These are phyloP conservation scores for Channa striata DNA, from an alignment of 2,797 vertebrate genomes.

Conservation along the genomic window DNA sequence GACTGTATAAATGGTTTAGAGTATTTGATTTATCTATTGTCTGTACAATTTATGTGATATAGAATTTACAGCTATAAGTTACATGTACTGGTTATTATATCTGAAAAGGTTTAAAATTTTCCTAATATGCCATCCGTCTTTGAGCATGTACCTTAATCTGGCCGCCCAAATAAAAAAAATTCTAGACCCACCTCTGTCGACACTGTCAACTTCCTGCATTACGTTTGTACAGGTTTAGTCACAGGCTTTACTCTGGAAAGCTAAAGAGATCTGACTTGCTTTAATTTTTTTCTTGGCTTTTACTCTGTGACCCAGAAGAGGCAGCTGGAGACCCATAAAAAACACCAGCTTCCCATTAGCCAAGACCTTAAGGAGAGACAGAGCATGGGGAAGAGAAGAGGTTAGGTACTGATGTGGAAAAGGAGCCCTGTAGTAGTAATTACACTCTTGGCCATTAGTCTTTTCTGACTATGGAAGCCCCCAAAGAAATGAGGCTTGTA, in stretches of 20 bases:
- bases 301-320: not conserved
- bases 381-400: constrained; percentile 28
- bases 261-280: constrained; percentile 1
- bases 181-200: too few species aligned
- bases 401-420: constrained; percentile 56
- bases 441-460: constrained; percentile 64
- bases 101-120: not conserved
- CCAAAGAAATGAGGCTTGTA: constrained; percentile 57
- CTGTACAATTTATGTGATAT: not conserved
- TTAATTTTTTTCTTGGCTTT: too few species aligned
- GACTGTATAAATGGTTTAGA: too few species aligned
- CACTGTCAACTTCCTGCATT: not conserved
- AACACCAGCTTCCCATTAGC: constrained; percentile 39
- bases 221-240: not conserved
- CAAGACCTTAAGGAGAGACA: constrained; percentile 40
- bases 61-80: not conserved
- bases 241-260: too few species aligned
- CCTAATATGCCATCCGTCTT: too few species aligned
- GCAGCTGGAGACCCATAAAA: constrained; percentile 40
- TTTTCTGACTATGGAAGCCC: constrained; percentile 58
- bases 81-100: too few species aligned
- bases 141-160: too few species aligned
- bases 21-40: too few species aligned
- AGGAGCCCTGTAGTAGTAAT: constrained; percentile 70
- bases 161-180: too few species aligned